These are phyloP conservation scores for Calameuta pallipes DNA, from an alignment of 2,888 invertebrate genomes.

Conservation along the genomic window DNA sequence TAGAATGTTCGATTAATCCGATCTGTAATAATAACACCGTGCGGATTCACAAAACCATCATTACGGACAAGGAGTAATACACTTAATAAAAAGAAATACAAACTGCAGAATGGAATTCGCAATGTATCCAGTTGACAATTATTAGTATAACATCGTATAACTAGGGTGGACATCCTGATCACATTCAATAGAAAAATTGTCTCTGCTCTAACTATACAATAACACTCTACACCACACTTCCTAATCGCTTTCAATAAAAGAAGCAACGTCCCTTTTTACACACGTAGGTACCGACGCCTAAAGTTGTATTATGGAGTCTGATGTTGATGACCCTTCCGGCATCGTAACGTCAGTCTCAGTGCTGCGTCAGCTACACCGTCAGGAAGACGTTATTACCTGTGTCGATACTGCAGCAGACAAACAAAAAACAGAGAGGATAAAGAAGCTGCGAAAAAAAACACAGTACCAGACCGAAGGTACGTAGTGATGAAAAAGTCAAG, in stretches of 20 bases:
- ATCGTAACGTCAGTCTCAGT: slow-evolving; percentile 13
- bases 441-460: background rate
- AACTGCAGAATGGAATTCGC: background rate
- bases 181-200: slow-evolving; percentile 50
- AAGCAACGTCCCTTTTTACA: background rate
- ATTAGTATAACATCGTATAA: background rate
- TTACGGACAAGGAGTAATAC: background rate
- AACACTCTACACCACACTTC: background rate
- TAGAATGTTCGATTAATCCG: background rate
- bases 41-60: background rate
- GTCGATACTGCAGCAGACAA: background rate
- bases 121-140: background rate
- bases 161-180: slow-evolving; percentile 40
- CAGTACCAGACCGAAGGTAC: background rate
- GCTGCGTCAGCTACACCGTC: slow-evolving; percentile 13
- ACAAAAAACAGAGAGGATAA: background rate
- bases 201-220: background rate
- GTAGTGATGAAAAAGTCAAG: background rate
- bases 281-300: slow-evolving; percentile 8
- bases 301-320: slow-evolving; percentile 41
- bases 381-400: background rate
- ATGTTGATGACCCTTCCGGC: slow-evolving; percentile 43
- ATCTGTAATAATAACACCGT: background rate
- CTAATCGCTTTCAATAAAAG: background rate
- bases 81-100: background rate